Percentiles rank a stretch among this genome's conserved stretches.
phyloP scores from a whole-genome alignment of 2,797 vertebrate genomes.

The Coluber constrictor region DNA sequence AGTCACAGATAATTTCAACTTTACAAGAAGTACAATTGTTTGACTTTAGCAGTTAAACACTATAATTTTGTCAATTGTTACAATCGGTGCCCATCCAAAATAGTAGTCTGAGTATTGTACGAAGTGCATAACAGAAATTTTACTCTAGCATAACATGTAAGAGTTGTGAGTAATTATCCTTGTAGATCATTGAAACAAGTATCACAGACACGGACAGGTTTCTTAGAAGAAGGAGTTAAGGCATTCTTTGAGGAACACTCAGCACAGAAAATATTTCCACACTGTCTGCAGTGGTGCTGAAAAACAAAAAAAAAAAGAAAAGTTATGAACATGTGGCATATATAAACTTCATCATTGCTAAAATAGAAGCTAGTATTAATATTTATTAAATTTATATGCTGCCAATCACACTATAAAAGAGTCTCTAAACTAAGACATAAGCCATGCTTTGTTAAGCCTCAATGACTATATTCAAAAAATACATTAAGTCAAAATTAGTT shows the following conservation, averaged over 20 bases:
- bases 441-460: not conserved
- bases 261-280: slow-evolving; percentile 96
- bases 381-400: not conserved
- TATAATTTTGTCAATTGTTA: slow-evolving; percentile 71
- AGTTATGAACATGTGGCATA: not conserved
- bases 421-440: not conserved
- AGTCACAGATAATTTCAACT: slow-evolving; percentile 68
- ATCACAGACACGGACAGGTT: slow-evolving; percentile 94
- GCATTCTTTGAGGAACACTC: slow-evolving; percentile 92
- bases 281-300: slow-evolving; percentile 98
- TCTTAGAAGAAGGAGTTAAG: slow-evolving; percentile 96
- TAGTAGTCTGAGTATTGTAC: slow-evolving; percentile 74
- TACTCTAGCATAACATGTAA: slow-evolving; percentile 62
- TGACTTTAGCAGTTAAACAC: slow-evolving; percentile 74
- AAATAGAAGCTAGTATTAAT: not conserved
- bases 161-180: slow-evolving; percentile 75
- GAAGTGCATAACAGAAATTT: slow-evolving; percentile 81
- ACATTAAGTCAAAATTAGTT: not conserved
- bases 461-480: not conserved
- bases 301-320: slow-evolving; percentile 45
- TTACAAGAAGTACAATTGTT: slow-evolving; percentile 78
- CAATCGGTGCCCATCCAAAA: slow-evolving; percentile 73
- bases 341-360: not conserved
- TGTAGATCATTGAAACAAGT: slow-evolving; percentile 92
- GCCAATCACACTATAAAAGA: not conserved